Base-by-base conservation (phyloP, 2,797 vertebrate species). In the Melopsittacus undulatus region DNA sequence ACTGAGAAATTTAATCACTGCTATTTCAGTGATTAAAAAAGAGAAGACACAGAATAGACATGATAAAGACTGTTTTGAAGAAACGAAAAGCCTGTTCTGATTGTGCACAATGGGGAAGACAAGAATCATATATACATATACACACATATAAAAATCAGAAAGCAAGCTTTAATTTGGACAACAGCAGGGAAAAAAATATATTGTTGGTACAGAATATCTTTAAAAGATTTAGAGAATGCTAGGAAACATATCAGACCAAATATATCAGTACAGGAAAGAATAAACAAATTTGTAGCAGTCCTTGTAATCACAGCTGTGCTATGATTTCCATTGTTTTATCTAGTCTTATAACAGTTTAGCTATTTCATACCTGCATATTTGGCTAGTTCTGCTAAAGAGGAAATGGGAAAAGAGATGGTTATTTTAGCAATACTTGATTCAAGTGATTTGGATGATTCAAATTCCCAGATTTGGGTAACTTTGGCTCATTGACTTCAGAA, bases 151-250 rank as follows among this genome's bases (percentile, higher is more conserved):
- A 5, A 52, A 54, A 14, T 20, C 32, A 70, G 11, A 54, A 66
- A 52, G 3, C 84, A 45, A 32, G 1, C 12, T 48, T 22, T 76
- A 13, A n/a, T 73, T 52, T 49, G 9, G 20, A 52, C 2, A 73
- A 42, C 0, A 2, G 3, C 34, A 40, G 22, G 18, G 23, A 49
- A 30, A 16, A 30, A 36, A 42, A 54, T 2, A 61, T 0, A 22
- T 13, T 77, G 6, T 56, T 59, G 29, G 17, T 73, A 27, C 4
- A 74, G 10, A 77, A 63, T 18, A 49, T 1, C 4, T 70, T 57
- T 51, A 32, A 62, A 83, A 70, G 12, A 13, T 82, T 54, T 40
- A 32, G 27, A 75, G 30, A 84, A 61, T 5, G 36, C 54, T 10
- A 62, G 52, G 7, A 29, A 62, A 67, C 3, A n/a, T 38, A 46